Conservation (phyloP, 2,113 vertebrate species). For the Conger conger region DNA sequence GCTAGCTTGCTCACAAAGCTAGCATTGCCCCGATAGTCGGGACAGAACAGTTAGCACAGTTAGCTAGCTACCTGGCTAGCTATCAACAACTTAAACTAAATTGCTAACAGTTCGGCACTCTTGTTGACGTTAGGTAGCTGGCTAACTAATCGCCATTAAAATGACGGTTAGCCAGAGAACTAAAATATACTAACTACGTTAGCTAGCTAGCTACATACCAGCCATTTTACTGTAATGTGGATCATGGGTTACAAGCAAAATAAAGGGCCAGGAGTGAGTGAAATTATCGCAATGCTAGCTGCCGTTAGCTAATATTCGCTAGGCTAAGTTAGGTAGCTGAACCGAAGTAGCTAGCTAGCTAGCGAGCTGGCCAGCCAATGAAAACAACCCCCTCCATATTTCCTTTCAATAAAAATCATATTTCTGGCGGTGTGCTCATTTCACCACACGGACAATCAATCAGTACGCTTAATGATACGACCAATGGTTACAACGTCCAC, state of each 20-base stretch:
- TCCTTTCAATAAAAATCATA: not conserved
- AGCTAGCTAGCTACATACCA: not conserved
- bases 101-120: not conserved
- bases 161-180: not conserved
- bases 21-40: not conserved
- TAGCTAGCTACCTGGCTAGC: not conserved
- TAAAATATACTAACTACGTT: not conserved
- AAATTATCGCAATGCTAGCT: not conserved
- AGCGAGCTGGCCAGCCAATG: conserved; percentile 6
- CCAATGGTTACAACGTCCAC: not conserved
- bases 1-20: not conserved
- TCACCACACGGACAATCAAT: not conserved
- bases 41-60: not conserved
- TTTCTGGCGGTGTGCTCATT: not conserved
- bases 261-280: not conserved
- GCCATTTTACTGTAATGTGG: not conserved
- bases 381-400: conserved; percentile 22
- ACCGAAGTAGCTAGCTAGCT: not conserved
- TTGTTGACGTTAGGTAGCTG: not conserved
- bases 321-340: no score
- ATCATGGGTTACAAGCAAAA: not conserved
- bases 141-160: not conserved
- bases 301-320: not conserved
- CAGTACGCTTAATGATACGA: not conserved
- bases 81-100: not conserved